A percentile compares a stretch with the other conserved stretches of the same genome.
These are phyloP conservation scores for Cynaeus angustus DNA, from an alignment of 2,888 invertebrate genomes.

Conservation along the genomic window DNA sequence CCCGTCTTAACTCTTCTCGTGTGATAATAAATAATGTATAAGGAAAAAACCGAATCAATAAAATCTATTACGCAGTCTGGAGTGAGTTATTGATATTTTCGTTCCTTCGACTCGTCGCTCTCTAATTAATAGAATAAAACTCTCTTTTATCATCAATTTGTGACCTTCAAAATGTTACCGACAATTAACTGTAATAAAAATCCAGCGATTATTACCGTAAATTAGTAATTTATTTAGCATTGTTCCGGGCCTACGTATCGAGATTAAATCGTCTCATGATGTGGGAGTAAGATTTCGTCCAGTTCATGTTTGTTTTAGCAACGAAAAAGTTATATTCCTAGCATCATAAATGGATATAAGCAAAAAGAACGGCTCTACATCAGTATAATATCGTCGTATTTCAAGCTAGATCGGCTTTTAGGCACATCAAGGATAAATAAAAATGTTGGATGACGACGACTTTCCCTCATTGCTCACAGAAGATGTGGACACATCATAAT, in stretches of 20 bases:
- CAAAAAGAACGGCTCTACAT: constrained; percentile 2
- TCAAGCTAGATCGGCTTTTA: constrained; percentile 5
- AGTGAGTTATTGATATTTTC: constrained; percentile 20
- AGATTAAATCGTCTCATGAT: constrained; percentile 28
- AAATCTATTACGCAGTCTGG: constrained; percentile 23
- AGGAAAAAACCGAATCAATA: constrained; percentile 19
- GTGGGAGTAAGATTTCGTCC: constrained; percentile 18
- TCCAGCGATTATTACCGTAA: constrained; percentile 38
- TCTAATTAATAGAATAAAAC: constrained; percentile 21
- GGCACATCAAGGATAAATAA: constrained; percentile 20
- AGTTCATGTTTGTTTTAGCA: constrained; percentile 1
- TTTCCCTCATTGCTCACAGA: constrained; percentile 11
- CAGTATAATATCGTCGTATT: constrained; percentile 13
- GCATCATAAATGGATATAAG: constrained; percentile 7
- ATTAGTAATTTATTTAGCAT: constrained; percentile 44
- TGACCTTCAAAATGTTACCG: neutral
- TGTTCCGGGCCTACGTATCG: constrained; percentile 39
- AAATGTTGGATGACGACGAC: constrained; percentile 2
- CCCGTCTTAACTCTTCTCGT: constrained; percentile 4
- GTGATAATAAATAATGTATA: constrained; percentile 21
- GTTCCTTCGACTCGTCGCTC: constrained; percentile 1
- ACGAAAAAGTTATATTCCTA: constrained; percentile 1
- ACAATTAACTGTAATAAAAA: constrained; percentile 36
- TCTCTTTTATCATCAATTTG: neutral
- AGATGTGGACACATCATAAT: constrained; percentile 3